Conservation (phyloP, 2,797 vertebrate species). For the Betta splendens region DNA sequence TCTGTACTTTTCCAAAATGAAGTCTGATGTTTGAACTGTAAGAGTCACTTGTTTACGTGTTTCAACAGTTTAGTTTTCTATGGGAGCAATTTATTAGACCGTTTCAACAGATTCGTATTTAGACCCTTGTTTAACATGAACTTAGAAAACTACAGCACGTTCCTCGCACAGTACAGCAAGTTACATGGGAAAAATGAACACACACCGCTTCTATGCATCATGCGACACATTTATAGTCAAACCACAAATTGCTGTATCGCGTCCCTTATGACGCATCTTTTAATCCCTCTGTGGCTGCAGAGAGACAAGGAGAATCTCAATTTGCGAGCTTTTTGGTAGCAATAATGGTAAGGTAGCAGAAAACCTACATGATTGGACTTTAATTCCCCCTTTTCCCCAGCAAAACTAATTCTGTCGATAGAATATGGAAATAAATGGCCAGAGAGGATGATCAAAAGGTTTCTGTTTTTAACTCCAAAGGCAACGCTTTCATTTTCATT, state of each 20-base stretch:
- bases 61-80: slow-evolving; percentile 33
- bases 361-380: slow-evolving; percentile 79
- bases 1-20: slow-evolving; percentile 66
- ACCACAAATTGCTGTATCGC: slow-evolving; percentile 80
- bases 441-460: slow-evolving; percentile 80
- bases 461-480: slow-evolving; percentile 78
- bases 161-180: slow-evolving; percentile 58
- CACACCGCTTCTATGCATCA: slow-evolving; percentile 65
- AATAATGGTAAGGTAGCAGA: slow-evolving; percentile 84
- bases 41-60: slow-evolving; percentile 49
- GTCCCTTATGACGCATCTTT: slow-evolving; percentile 80
- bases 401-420: slow-evolving; percentile 80
- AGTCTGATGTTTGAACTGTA: slow-evolving; percentile 45
- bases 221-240: slow-evolving; percentile 74
- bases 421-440: slow-evolving; percentile 76
- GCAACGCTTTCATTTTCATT: slow-evolving; percentile 79
- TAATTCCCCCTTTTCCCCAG: slow-evolving; percentile 76
- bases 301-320: slow-evolving; percentile 80
- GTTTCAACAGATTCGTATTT: no score
- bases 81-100: no score
- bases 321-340: slow-evolving; percentile 75
- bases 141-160: slow-evolving; percentile 56
- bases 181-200: slow-evolving; percentile 53
- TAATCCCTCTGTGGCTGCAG: slow-evolving; percentile 70
- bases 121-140: background rate